These are phyloP conservation scores for Steatornis caripensis DNA, from an alignment of 2,113 vertebrate species.

Conservation along the genomic window DNA sequence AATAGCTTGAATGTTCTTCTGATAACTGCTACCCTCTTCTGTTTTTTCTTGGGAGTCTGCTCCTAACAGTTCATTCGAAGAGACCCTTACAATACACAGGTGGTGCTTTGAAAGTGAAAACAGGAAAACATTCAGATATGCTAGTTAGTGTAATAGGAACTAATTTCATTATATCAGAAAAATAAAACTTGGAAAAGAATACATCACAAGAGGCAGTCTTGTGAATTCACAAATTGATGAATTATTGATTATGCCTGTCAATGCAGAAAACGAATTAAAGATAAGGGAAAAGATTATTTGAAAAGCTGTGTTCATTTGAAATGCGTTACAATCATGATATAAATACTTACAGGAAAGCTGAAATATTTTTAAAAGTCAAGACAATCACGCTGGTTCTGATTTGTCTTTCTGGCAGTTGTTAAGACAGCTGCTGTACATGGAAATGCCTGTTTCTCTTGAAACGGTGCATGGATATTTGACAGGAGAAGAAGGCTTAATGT, in stretches of 20 bases:
- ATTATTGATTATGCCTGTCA: constrained; percentile 42
- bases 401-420: not conserved
- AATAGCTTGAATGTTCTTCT: not conserved
- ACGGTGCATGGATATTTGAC: not conserved
- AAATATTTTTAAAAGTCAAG: constrained; percentile 10
- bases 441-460: constrained; percentile 33
- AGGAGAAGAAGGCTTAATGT: not conserved
- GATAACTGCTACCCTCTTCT: not conserved
- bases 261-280: constrained; percentile 41
- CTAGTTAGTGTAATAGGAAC: not conserved
- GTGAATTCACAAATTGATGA: constrained; percentile 28
- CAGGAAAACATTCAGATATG: not conserved
- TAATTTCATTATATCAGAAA: not conserved
- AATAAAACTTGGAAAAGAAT: constrained; percentile 25
- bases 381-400: not conserved
- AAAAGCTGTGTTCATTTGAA: not conserved
- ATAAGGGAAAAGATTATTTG: not conserved
- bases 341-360: not conserved
- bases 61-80: not conserved
- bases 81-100: not conserved
- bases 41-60: not conserved
- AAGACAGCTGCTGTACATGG: constrained; percentile 22
- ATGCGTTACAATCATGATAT: not conserved
- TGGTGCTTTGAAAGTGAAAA: constrained; percentile 17
- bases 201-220: not conserved